Evolutionary conservation across 2,888 invertebrate genomes (phyloP).

Genomic region (Pandemis cinnamomeana): DNA sequence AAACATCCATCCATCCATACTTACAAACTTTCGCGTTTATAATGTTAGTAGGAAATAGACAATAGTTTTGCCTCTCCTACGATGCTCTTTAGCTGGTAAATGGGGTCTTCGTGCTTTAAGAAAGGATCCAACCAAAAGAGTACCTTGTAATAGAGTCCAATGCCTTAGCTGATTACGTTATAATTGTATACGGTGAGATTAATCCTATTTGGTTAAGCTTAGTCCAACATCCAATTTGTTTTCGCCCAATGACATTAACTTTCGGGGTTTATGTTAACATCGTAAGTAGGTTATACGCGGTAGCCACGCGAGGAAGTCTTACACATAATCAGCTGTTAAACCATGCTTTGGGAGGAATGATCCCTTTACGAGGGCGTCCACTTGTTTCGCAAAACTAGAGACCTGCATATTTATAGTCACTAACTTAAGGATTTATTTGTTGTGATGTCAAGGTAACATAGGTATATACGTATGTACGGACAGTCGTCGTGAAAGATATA

Average conservation of each 20-base stretch:
- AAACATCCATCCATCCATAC: too few species aligned
- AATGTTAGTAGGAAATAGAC: too few species aligned
- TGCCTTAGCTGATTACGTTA: slow-evolving; percentile 5
- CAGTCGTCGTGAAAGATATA: too few species aligned
- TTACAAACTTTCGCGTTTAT: too few species aligned
- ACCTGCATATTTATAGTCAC: background rate
- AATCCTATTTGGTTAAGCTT: slow-evolving; percentile 37
- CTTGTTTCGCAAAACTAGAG: slow-evolving; percentile 29
- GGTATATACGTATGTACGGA: too few species aligned
- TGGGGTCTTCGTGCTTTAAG: too few species aligned
- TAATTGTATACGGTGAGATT: slow-evolving; percentile 22
- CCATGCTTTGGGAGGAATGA: slow-evolving; percentile 40
- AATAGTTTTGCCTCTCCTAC: too few species aligned
- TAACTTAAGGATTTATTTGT: background rate
- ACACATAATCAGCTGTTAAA: slow-evolving; percentile 40
- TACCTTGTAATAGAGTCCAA: background rate
- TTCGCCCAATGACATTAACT: slow-evolving; percentile 34
- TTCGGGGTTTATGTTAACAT: slow-evolving; percentile 27
- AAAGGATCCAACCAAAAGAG: too few species aligned
- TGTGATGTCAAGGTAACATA: background rate
- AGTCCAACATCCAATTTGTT: slow-evolving; percentile 41
- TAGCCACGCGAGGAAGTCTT: slow-evolving; percentile 36
- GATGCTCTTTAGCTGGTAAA: background rate
- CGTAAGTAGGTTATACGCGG: slow-evolving; percentile 37
- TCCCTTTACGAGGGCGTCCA: slow-evolving; percentile 29